phyloP scores from a whole-genome alignment of 2,797 vertebrate species.

The Ambastaia sidthimunki region DNA sequence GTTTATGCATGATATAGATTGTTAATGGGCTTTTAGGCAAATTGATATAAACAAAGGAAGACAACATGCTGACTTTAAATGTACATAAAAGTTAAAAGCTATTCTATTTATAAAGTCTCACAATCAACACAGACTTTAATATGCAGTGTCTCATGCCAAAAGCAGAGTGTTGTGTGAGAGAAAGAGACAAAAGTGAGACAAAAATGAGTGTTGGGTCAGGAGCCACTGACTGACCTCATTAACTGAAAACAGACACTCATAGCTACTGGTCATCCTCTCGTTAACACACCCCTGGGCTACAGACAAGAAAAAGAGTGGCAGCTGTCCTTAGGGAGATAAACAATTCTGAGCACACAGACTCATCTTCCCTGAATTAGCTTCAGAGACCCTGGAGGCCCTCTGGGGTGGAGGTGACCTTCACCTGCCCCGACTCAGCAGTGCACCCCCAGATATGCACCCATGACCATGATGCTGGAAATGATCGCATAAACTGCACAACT shows the following conservation, averaged over 20 bases:
- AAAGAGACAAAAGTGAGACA: too few relatives aligned
- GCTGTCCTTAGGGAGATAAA: conserved; percentile 39
- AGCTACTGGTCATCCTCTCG: too few relatives aligned
- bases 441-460: background rate
- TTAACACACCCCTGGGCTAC: background rate
- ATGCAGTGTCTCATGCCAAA: too few relatives aligned
- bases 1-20: too few relatives aligned
- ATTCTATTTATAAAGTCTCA: too few relatives aligned
- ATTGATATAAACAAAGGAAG: too few relatives aligned
- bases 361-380: conserved; percentile 40
- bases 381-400: conserved; percentile 47
- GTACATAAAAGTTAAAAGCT: too few relatives aligned
- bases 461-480: background rate
- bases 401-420: conserved; percentile 49
- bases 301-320: conserved; percentile 33
- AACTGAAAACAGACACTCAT: conserved; percentile 23
- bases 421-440: background rate
- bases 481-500: background rate
- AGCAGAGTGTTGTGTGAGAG: too few relatives aligned
- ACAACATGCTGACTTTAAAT: too few relatives aligned
- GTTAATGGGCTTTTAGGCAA: too few relatives aligned
- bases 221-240: conserved; percentile 15
- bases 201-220: background rate
- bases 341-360: conserved; percentile 22
- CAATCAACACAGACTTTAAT: too few relatives aligned